Evolutionary conservation across 2,888 invertebrate genomes (phyloP).

Genomic region (Limnephilus marmoratus): DNA sequence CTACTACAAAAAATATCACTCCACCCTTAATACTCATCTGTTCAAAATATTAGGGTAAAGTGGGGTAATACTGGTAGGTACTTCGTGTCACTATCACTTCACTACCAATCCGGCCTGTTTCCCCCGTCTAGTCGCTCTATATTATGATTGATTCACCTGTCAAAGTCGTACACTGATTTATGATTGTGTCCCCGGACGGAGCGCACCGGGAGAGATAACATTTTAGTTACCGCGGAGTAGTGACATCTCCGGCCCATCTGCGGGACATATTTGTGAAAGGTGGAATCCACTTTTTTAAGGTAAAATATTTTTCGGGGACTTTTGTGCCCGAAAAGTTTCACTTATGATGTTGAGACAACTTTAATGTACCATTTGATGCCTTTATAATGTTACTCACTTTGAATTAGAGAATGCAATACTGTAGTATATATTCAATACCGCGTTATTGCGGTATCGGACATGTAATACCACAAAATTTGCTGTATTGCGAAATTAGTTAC

Average conservation of each 20-base stretch:
- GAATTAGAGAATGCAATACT: no score
- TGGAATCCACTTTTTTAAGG: neutral
- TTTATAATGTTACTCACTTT: neutral
- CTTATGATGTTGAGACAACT: neutral
- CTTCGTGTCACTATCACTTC: slow-evolving; percentile 18
- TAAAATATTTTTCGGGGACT: neutral
- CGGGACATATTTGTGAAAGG: neutral
- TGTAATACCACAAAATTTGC: no score
- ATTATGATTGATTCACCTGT: slow-evolving; percentile 63
- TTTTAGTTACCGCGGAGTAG: slow-evolving; percentile 21
- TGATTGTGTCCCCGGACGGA: slow-evolving; percentile 32
- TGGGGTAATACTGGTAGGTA: slow-evolving; percentile 1
- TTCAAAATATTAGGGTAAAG: slow-evolving; percentile 25
- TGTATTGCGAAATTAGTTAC: no score
- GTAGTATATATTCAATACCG: no score
- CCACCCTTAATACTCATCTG: neutral
- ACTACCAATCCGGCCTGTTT: neutral
- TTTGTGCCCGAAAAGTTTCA: neutral
- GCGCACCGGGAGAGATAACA: slow-evolving; percentile 21
- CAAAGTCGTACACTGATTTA: slow-evolving; percentile 59
- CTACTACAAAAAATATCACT: neutral
- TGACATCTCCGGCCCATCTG: slow-evolving; percentile 10
- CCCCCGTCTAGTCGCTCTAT: slow-evolving; percentile 31
- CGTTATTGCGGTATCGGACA: no score
- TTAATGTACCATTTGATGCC: neutral